Percentiles rank a stretch among this genome's conserved stretches.
phyloP scores from a whole-genome alignment of 2,888 invertebrate genomes.

The Cephalotes varians region DNA sequence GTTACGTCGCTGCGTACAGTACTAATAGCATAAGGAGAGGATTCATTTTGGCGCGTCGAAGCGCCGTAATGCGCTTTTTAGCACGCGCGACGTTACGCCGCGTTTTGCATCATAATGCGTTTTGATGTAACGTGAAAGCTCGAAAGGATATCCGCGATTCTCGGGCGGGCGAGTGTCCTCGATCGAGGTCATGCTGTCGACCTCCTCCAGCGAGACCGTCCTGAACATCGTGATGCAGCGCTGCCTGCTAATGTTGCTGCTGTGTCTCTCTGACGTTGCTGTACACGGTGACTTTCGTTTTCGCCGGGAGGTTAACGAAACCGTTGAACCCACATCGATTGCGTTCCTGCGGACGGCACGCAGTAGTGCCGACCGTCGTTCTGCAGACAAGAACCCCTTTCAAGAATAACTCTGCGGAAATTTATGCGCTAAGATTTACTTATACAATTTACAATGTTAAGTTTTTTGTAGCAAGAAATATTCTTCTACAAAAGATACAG shows the following conservation, averaged over 20 bases:
- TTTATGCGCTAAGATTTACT: not conserved
- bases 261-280: slow-evolving; percentile 37
- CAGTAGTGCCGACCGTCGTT: not conserved
- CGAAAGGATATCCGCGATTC: slow-evolving; percentile 41
- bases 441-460: not conserved
- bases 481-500: not conserved
- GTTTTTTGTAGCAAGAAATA: not conserved
- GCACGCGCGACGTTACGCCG: slow-evolving; percentile 36
- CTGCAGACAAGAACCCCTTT: not conserved
- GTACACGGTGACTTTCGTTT: slow-evolving; percentile 76
- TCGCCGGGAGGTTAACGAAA: slow-evolving; percentile 75
- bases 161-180: slow-evolving; percentile 62
- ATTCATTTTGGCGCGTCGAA: not conserved
- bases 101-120: slow-evolving; percentile 45
- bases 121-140: slow-evolving; percentile 57
- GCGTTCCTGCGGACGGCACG: slow-evolving; percentile 21
- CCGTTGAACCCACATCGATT: slow-evolving; percentile 60
- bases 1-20: slow-evolving; percentile 13
- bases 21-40: not conserved
- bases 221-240: slow-evolving; percentile 4
- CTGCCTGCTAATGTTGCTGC: slow-evolving; percentile 42
- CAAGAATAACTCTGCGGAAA: slow-evolving; percentile 2
- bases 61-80: not conserved
- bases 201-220: slow-evolving; percentile 32
- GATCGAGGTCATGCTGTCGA: slow-evolving; percentile 69